A percentile compares a stretch with the other conserved stretches of the same genome.
Conservation (phyloP, 2,797 vertebrate genomes). For the Phyllotis vaccarum region DNA sequence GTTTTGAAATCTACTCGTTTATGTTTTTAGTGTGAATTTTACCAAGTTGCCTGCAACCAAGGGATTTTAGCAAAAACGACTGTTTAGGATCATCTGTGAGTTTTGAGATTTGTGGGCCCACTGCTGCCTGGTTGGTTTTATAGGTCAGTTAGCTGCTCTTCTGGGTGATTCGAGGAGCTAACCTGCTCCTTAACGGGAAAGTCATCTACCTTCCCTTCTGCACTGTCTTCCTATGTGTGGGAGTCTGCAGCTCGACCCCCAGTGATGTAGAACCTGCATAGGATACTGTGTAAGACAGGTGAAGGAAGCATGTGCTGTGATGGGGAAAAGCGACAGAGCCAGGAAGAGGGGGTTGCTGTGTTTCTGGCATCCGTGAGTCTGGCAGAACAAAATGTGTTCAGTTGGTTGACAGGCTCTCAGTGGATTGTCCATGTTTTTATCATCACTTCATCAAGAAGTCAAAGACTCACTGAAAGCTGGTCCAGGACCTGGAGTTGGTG, state of each 20-base stretch:
- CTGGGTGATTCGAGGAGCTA: no score
- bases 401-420: constrained; percentile 17
- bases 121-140: neutral
- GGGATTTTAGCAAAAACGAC: neutral
- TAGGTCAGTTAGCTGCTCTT: neutral
- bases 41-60: neutral
- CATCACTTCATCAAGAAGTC: neutral
- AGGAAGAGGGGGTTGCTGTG: neutral
- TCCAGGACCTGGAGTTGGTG: fast-evolving
- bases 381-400: constrained; percentile 63
- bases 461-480: neutral
- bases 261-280: fast-evolving
- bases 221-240: fast-evolving
- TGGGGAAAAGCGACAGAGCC: neutral
- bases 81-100: neutral
- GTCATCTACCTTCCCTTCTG: fast-evolving
- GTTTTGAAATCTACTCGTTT: constrained; percentile 43
- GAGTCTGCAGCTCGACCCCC: neutral
- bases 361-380: neutral
- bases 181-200: fast-evolving
- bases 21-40: constrained; percentile 5
- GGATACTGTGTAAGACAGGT: neutral
- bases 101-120: neutral
- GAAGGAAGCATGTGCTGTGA: neutral
- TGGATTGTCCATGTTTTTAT: neutral